phyloP scores from a whole-genome alignment of 2,797 vertebrate genomes.

The Pangasius larnaudii region DNA sequence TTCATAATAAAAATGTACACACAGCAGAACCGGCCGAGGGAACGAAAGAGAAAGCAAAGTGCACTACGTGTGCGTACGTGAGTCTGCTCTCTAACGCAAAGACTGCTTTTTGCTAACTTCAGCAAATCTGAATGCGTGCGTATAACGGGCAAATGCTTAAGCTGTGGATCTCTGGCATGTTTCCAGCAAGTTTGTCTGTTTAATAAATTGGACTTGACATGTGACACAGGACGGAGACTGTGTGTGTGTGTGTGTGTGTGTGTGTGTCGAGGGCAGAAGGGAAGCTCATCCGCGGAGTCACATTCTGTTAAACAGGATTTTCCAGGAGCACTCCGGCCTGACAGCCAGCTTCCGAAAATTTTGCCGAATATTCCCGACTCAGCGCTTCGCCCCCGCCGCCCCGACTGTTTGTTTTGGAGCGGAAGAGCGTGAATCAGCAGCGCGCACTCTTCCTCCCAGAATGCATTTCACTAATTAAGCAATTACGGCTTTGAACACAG shows the following conservation, averaged over 20 bases:
- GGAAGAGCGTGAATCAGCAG: constrained; percentile 75
- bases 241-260: constrained; percentile 13
- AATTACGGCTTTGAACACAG: constrained; percentile 56
- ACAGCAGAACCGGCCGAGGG: constrained; percentile 38
- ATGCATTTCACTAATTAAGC: constrained; percentile 75
- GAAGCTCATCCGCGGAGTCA: constrained; percentile 59
- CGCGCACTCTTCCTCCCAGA: constrained; percentile 69
- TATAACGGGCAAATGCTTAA: neutral
- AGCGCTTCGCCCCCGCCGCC: constrained; percentile 61
- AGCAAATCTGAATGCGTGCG: neutral
- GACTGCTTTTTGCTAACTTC: neutral
- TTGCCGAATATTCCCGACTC: constrained; percentile 74
- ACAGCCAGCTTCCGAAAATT: constrained; percentile 75
- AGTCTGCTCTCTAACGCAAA: neutral
- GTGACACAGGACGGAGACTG: constrained; percentile 15
- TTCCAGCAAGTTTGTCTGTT: neutral
- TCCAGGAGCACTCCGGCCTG: constrained; percentile 69
- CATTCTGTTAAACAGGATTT: constrained; percentile 81
- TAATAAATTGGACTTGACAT: neutral
- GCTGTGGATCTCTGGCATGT: neutral
- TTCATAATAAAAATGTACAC: constrained; percentile 45
- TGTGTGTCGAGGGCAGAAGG: neutral
- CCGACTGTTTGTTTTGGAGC: constrained; percentile 77
- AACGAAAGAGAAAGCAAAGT: constrained; percentile 60
- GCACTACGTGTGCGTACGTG: constrained; percentile 30